A percentile compares a stretch with the other conserved stretches of the same genome.
phyloP scores from a whole-genome alignment of 2,888 invertebrate species.

The Cantharis rustica region DNA sequence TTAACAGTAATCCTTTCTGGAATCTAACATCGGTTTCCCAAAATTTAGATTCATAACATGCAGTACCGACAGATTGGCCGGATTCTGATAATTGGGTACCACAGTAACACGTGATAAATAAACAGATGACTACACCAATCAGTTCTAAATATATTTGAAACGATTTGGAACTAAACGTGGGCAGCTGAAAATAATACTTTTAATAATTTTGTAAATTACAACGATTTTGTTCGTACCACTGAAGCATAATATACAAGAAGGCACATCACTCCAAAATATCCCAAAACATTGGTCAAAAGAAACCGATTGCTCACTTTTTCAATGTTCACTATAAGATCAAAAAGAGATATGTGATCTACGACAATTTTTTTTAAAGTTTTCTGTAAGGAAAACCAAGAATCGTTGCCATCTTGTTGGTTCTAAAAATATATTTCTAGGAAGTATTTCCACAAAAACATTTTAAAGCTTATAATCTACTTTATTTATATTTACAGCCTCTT shows the following conservation, averaged over 20 bases:
- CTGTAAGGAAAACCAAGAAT: conserved; percentile 2
- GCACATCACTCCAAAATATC: conserved; percentile 1
- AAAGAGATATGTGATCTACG: not conserved
- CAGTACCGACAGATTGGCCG: not conserved
- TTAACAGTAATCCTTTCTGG: conserved; percentile 7
- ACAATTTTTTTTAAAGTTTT: not conserved
- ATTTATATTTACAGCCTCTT: not conserved
- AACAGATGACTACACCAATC: not conserved
- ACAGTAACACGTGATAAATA: conserved; percentile 9
- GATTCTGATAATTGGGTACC: conserved; percentile 6
- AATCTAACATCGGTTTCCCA: conserved; percentile 14
- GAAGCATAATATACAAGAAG: conserved; percentile 4
- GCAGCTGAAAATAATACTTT: conserved; percentile 2
- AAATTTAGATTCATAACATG: conserved; percentile 4
- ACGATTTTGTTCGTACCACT: not conserved
- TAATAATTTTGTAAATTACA: not conserved
- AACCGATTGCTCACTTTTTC: not conserved
- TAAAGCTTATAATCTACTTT: not conserved
- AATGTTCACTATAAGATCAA: not conserved
- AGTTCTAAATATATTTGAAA: conserved; percentile 2
- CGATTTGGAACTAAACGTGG: not conserved
- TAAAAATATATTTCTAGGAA: not conserved
- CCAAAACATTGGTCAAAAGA: not conserved
- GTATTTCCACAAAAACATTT: too few species aligned
- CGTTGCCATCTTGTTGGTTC: not conserved